Evolutionary conservation across 37 sponge, comb jelly and placozoan genomes (phyloP), one percentile per base, ranked within the genome.

Genomic region (Geodia barretti): DNA sequence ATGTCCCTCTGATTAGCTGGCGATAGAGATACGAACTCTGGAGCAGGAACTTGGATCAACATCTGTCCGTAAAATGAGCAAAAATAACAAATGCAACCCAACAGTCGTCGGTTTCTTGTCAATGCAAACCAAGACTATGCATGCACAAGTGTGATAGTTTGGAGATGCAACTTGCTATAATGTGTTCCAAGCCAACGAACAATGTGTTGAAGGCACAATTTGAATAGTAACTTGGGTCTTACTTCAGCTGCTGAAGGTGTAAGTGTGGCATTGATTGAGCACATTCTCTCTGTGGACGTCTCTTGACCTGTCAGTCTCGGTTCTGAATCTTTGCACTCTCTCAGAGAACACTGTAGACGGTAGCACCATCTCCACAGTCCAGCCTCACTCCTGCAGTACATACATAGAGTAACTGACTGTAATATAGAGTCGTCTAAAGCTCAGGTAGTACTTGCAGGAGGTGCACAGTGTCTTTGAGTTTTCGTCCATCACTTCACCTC

Each of bases 61-160:
- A n/a, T 32, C 77, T 77, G 65, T 11, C 39, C 9, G 19, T 24
- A 75, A 29, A 34, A 75, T 38, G 28, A 73, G 54, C 41, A 67
- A 3, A 39, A 70, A 24, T 31, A 28, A 29, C n/a, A 63, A 25
- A 11, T 19, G 19, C 11, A 19, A 59, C 11, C 19, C 19, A 59
- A 59, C 11, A 59, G 19, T 21, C 60, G 19, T 59, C 60, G 60
- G 60, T 59, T 59, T 59, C 11, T 59, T 59, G 60, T 63, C 64
- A 63, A 29, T 9, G n/a, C 64, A 63, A 63, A 14, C n/a, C 28
- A 72, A 30, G 4, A 23, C 29, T 19, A 30, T 5, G 7, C 43
- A 9, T 70, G 26, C 73, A 19, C 37, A 38, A 9, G 4, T 34
- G n/a, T n/a, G n/a, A n/a, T n/a, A 41, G 43, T 72, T 28, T 28